Base-by-base conservation (phyloP, 2,888 invertebrate genomes). In the Notocelia uddmanniana region DNA sequence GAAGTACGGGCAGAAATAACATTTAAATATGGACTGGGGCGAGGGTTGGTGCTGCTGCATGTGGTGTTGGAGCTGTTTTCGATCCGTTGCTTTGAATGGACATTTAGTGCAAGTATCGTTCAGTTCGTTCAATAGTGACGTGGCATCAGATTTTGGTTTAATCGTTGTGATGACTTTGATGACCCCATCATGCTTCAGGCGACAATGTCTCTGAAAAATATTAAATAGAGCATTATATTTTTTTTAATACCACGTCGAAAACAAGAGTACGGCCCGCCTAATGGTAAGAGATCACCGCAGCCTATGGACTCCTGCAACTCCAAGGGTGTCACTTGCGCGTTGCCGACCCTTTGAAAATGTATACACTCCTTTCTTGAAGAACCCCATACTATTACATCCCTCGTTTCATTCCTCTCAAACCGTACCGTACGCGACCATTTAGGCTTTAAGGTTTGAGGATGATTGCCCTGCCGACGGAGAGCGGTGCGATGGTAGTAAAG, bases 1-100 rank as follows among this genome's bases (percentile, higher is more conserved):
- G 85, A 96, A 97, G 89, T 95, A 98, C 0, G 97, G 96, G 83
- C 98, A 98, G 81, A 96, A 96, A 79, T 95, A 96, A 86, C 98
- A 98, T 86, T 97, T 97, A 83, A 96, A 96, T 77, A 96, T 95
- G 57, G 96, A 96, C 71, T 95, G 95, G 0, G 95, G 89, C 69
- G 95, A 94, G 0, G 96, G 95, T 64, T 95, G 94, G 86, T 98
- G 97, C 78, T 96, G 96, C 74, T 95, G 95, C 77, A 95, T 89
- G 85, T 97, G 97, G 26, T 92, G 89, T 54, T 95, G 93, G 74
- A 97, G 94, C 63, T 94, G 90, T 60, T 94, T 91, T 71, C 95
- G 93, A 79, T 95, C 94, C 75, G 94, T 91, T 48, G 95, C 94
- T 74, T 94, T 95, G 85, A 95, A 97, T 0, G 97, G 97, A 85